Evolutionary conservation across 64 coral and sea anemone genomes (phyloP).

Genomic region (Porites lutea): DNA sequence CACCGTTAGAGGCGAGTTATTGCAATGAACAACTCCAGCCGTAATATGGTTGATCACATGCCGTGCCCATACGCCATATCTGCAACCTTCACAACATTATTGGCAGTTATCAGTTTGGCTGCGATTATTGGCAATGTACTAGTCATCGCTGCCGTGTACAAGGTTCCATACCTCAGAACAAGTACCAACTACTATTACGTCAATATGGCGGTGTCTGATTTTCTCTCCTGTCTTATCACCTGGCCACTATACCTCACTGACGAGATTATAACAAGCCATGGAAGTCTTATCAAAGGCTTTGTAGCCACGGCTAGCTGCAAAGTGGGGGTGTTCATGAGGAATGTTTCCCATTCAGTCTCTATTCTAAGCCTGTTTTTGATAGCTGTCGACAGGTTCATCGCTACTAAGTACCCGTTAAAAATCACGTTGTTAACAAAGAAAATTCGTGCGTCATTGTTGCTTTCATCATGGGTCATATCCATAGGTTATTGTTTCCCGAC

Average conservation of each 20-base stretch:
- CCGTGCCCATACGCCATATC: neutral
- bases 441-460: neutral
- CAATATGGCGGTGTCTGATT: constrained; percentile 36
- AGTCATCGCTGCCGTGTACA: neutral
- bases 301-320: neutral
- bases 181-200: constrained; percentile 29
- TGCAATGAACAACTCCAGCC: neutral
- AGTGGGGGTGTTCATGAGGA: neutral
- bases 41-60: neutral
- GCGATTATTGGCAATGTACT: neutral
- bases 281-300: neutral
- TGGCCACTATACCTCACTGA: neutral
- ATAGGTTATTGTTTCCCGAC: neutral
- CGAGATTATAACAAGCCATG: neutral
- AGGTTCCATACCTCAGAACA: neutral
- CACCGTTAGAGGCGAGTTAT: no score
- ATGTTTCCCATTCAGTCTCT: neutral
- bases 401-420: constrained; percentile 7
- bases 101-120: neutral
- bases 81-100: neutral
- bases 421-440: neutral
- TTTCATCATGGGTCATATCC: neutral
- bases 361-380: constrained; percentile 9
- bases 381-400: constrained; percentile 17
- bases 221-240: neutral